Evolutionary conservation across 1,140 invertebrate genomes (phyloP).

Genomic region (Drosophila pandora): DNA sequence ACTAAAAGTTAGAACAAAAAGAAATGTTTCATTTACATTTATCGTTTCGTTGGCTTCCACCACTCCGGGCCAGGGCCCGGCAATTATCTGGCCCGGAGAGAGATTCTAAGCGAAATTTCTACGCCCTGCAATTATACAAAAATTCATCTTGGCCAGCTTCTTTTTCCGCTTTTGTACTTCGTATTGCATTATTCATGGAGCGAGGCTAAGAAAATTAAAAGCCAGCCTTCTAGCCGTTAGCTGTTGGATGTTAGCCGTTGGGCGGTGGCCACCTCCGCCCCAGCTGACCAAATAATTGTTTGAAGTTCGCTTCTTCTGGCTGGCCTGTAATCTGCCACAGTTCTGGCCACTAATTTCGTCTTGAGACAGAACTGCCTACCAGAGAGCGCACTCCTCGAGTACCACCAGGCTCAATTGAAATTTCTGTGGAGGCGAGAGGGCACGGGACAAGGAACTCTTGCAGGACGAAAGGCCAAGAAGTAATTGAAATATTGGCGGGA

Average conservation of each 20-base stretch:
- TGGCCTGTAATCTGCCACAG: conserved; percentile 77
- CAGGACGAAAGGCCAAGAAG: conserved; percentile 17
- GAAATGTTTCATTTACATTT: conserved; percentile 48
- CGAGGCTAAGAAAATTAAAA: conserved; percentile 71
- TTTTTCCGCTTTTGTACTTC: conserved; percentile 2
- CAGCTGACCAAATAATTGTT: conserved; percentile 70
- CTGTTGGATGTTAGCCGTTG: neutral
- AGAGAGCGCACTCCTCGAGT: conserved; percentile 25
- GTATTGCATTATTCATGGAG: conserved; percentile 58
- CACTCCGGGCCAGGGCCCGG: conserved; percentile 1
- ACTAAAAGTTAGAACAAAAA: conserved; percentile 6
- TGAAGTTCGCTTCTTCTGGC: conserved; percentile 56
- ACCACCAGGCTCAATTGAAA: conserved; percentile 49
- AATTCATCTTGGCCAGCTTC: conserved; percentile 35
- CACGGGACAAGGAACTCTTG: neutral
- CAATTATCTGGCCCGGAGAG: conserved; percentile 46
- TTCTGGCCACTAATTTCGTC: conserved; percentile 78
- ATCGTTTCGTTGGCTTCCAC: conserved; percentile 20
- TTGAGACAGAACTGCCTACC: conserved; percentile 71
- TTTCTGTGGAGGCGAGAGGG: conserved; percentile 22
- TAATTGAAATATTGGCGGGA: conserved; percentile 71
- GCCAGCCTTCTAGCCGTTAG: conserved; percentile 21
- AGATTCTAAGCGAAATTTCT: conserved; percentile 52
- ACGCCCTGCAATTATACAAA: conserved; percentile 48
- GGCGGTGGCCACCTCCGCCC: neutral